A percentile compares a stretch with the other conserved stretches of the same genome.
Conservation (phyloP, 2,113 vertebrate genomes). For the Rhombomys opimus region DNA sequence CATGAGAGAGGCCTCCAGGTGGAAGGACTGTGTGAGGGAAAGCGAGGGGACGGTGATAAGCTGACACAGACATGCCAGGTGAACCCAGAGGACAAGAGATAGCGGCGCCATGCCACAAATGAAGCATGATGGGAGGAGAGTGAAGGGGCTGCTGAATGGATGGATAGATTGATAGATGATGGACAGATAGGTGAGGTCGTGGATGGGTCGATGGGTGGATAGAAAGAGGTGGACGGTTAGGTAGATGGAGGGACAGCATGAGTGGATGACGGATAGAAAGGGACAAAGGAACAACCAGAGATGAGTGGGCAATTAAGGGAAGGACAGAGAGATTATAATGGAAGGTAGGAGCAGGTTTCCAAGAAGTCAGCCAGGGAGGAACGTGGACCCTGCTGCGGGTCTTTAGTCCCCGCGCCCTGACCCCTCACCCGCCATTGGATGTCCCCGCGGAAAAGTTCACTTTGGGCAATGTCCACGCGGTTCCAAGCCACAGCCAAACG, state of each 20-base stretch:
- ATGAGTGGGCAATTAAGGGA: neutral
- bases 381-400: too few species aligned
- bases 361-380: neutral
- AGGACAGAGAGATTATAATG: neutral
- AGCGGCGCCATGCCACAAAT: too few species aligned
- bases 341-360: neutral
- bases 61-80: neutral
- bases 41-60: neutral
- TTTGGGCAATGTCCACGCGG: slow-evolving; percentile 93
- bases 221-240: neutral
- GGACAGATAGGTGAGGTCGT: neutral
- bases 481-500: slow-evolving; percentile 95
- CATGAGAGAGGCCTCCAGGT: slow-evolving; percentile 91
- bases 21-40: slow-evolving; percentile 71
- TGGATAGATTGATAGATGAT: neutral
- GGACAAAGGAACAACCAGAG: too few species aligned
- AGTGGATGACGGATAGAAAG: too few species aligned
- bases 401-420: neutral
- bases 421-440: slow-evolving; percentile 91
- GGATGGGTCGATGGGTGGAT: neutral
- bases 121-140: neutral
- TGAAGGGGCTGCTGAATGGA: neutral
- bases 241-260: neutral
- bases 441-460: slow-evolving; percentile 93
- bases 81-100: neutral